Percentiles rank a stretch among this genome's conserved stretches.
Conservation (phyloP, 2,888 invertebrate species). For the Chrysolina haemoptera region DNA sequence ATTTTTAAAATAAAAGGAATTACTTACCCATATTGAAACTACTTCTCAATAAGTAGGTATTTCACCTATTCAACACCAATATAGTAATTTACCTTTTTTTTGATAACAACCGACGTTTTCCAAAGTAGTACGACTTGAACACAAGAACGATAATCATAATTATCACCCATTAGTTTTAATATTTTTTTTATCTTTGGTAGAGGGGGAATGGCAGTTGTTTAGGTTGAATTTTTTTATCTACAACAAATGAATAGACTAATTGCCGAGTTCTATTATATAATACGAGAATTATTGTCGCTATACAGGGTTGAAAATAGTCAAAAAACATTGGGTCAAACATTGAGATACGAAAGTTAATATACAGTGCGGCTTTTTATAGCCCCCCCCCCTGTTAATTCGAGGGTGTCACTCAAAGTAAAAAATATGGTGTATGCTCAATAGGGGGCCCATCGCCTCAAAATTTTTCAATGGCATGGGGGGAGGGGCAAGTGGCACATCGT, state of each 20-base stretch:
- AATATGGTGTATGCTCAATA: too few relatives aligned
- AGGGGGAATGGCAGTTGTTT: slow-evolving; percentile 1
- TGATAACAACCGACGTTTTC: background rate
- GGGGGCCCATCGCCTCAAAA: too few relatives aligned
- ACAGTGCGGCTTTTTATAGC: too few relatives aligned
- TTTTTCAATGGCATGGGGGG: too few relatives aligned
- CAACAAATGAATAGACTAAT: slow-evolving; percentile 1
- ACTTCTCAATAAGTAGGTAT: background rate
- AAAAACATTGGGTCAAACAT: too few relatives aligned
- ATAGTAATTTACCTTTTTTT: background rate
- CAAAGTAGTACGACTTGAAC: background rate
- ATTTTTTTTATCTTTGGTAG: slow-evolving; percentile 13
- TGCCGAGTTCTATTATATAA: background rate
- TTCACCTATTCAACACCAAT: background rate
- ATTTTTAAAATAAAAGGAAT: background rate
- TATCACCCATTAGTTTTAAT: slow-evolving; percentile 1
- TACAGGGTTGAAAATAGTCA: too few relatives aligned
- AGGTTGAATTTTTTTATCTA: slow-evolving; percentile 8
- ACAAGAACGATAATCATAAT: slow-evolving; percentile 2
- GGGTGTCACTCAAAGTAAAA: too few relatives aligned
- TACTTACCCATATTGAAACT: background rate
- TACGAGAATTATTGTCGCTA: background rate
- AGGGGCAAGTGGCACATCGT: too few relatives aligned
- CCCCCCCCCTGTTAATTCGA: too few relatives aligned
- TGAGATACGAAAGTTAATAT: too few relatives aligned